Percentiles rank a stretch among this genome's conserved stretches.
phyloP scores from a whole-genome alignment of 2,888 invertebrate genomes.

The Apamea monoglypha region DNA sequence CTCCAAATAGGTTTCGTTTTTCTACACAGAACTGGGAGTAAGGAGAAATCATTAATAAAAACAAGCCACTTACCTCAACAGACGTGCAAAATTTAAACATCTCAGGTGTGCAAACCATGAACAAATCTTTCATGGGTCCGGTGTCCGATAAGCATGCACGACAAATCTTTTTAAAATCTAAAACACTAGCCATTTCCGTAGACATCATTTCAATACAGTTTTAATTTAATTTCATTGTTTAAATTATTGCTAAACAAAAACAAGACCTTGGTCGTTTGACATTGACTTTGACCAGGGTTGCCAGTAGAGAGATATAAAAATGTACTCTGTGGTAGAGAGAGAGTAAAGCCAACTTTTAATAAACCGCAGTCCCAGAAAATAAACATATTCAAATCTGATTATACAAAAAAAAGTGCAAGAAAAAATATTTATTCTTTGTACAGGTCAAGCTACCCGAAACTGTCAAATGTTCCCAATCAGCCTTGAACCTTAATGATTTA shows the following conservation, averaged over 20 bases:
- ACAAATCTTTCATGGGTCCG: slow-evolving; percentile 85
- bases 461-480: too few species aligned
- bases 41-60: slow-evolving; percentile 21
- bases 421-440: background rate
- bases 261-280: slow-evolving; percentile 24
- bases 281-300: slow-evolving; percentile 1
- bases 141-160: slow-evolving; percentile 84
- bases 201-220: background rate
- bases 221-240: background rate
- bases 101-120: slow-evolving; percentile 83
- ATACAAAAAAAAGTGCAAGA: background rate
- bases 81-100: slow-evolving; percentile 87
- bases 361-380: background rate
- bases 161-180: slow-evolving; percentile 84
- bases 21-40: background rate
- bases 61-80: slow-evolving; percentile 79
- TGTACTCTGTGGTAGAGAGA: too few species aligned
- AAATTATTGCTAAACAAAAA: slow-evolving; percentile 22
- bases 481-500: too few species aligned
- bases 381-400: background rate
- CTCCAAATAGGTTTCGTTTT: background rate
- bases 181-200: slow-evolving; percentile 71
- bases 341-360: background rate
- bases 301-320: background rate
- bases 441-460: too few species aligned